These are phyloP conservation scores for Catalaphyllia jardinei DNA, from an alignment of 64 coral and sea anemone genomes.

Conservation along the genomic window DNA sequence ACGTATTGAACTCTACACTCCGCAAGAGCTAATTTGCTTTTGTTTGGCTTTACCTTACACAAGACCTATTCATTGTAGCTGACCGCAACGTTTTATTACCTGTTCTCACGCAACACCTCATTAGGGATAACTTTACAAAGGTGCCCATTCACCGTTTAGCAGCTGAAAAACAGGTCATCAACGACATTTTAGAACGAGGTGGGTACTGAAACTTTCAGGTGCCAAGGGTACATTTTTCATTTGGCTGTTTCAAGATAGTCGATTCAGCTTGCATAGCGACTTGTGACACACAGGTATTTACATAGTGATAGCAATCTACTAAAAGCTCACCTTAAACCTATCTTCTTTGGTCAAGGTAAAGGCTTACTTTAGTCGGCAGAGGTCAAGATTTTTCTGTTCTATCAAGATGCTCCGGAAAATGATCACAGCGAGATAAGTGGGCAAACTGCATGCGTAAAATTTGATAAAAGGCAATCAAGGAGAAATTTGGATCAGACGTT, in stretches of 20 bases:
- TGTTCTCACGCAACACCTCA: neutral
- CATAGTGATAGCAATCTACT: constrained; percentile 16
- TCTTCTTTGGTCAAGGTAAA: neutral
- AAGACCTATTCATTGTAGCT: neutral
- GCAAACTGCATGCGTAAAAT: neutral
- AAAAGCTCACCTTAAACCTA: neutral
- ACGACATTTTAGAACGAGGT: neutral
- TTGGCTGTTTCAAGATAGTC: neutral
- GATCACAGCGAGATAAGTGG: neutral
- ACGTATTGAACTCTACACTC: neutral
- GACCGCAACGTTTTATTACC: neutral
- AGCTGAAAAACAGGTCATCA: constrained; percentile 4
- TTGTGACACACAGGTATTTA: neutral
- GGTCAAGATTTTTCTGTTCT: constrained; percentile 7
- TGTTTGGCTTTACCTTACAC: constrained; percentile 30
- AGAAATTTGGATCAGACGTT: neutral
- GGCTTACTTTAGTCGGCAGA: neutral
- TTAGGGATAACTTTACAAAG: neutral
- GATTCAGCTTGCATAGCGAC: neutral
- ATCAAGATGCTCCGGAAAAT: neutral
- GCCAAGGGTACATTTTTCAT: neutral
- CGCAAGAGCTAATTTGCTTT: constrained; percentile 5
- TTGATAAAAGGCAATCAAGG: neutral
- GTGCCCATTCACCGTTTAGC: neutral
- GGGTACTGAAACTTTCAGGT: neutral